Evolutionary conservation across 2,888 invertebrate genomes (phyloP), one percentile per base, ranked within the genome.

Genomic region (Cenopis cana): DNA sequence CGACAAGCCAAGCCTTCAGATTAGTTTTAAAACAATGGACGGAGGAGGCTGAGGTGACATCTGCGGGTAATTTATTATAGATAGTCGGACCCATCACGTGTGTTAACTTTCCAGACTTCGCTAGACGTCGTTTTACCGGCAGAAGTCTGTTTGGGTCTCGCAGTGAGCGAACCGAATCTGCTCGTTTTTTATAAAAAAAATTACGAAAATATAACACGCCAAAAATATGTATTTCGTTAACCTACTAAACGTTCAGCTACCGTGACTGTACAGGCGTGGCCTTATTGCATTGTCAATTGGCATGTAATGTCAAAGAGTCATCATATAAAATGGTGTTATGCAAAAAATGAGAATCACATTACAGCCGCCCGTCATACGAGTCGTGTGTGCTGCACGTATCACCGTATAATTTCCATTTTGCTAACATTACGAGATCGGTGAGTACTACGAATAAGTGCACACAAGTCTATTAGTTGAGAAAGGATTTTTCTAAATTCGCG

Each of bases 301-400:
- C 56, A 17, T 46, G 38, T 73, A n/a, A 60, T 57, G 59, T 68
- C 62, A 68, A 76, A 72, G 67, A 61, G 64, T 65, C 73, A 61
- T 72, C 73, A 66, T 77, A 76, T 77, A 76, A 76, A 72, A 70
- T 73, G 73, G 72, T 64, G 73, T 18, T 60, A 60, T 29, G 67
- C 46, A 65, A 60, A 60, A 59, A 60, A 68, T 65, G 18, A 17
- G 17, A 59, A 54, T 33, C 64, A 60, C 62, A 57, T 72, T 29
- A n/a, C 70, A 54, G 33, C 12, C 36, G 12, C 17, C 9, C 46
- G 36, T 46, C 24, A 20, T 24, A 38, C 29, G 33, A 18, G 17
- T 24, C 14, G 70, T 18, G 54, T 66, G 70, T 61, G 60, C 54
- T 3, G 20, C 59, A 38, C 17, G 2, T 38, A 24, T 12, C 17